phyloP scores from a whole-genome alignment of 64 coral and sea anemone species.

The Cladopsammia gracilis region DNA sequence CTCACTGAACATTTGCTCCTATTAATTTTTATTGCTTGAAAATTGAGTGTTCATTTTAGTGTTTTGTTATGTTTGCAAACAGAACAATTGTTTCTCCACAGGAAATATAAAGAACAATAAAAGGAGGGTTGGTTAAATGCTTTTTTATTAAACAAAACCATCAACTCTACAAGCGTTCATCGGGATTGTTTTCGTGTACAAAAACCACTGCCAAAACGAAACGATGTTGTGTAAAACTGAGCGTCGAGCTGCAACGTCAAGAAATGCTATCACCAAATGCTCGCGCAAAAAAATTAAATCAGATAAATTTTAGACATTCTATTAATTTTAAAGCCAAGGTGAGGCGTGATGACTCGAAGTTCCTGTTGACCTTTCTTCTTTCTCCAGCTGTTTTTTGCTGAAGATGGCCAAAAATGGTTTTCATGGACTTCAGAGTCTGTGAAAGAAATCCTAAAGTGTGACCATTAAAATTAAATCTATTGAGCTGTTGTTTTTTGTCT shows the following conservation, averaged over 20 bases:
- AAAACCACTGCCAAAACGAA: not conserved
- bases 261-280: not conserved
- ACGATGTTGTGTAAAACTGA: not conserved
- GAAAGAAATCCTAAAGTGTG: not conserved
- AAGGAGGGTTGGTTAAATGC: not conserved
- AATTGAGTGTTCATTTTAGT: not conserved
- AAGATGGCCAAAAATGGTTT: not conserved
- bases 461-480: not conserved
- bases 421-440: not conserved
- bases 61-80: not conserved
- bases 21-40: not conserved
- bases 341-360: not conserved
- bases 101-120: conserved; percentile 18
- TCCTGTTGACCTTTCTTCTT: not conserved
- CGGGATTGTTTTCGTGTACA: not conserved
- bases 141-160: not conserved
- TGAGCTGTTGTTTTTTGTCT: too few species aligned
- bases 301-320: not conserved
- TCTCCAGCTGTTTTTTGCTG: not conserved
- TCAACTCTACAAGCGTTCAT: not conserved
- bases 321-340: not conserved
- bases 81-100: not conserved
- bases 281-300: too few species aligned
- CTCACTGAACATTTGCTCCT: too few species aligned
- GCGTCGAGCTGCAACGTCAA: not conserved